A percentile compares a stretch with the other conserved stretches of the same genome.
Conservation (phyloP, 2,797 vertebrate species). For the Melopsittacus undulatus region DNA sequence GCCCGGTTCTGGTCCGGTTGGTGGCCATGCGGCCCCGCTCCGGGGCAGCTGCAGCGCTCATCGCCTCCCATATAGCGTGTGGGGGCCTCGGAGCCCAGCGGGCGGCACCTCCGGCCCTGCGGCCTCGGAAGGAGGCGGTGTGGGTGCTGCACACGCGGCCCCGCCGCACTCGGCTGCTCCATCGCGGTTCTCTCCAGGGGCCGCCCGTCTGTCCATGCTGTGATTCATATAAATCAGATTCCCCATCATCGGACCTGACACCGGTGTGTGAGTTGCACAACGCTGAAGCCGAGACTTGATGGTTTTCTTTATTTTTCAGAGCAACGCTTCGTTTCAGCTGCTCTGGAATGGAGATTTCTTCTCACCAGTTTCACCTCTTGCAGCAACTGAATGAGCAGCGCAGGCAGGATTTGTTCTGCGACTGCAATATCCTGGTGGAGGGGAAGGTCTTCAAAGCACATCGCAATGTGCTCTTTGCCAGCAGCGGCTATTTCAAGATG, state of each 20-base stretch:
- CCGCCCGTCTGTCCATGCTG: accelerated
- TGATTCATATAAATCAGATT: background rate
- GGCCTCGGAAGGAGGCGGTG: background rate
- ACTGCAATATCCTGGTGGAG: constrained; percentile 93
- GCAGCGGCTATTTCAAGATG: constrained; percentile 98
- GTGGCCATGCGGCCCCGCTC: background rate
- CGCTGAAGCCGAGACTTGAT: background rate
- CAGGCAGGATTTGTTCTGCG: constrained; percentile 92
- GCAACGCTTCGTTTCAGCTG: background rate
- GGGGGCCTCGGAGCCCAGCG: background rate
- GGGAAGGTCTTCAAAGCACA: constrained; percentile 95
- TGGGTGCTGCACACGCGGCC: accelerated
- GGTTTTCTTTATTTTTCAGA: background rate
- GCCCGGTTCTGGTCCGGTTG: background rate
- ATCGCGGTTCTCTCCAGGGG: background rate
- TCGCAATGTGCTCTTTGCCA: constrained; percentile 93
- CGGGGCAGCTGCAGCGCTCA: background rate
- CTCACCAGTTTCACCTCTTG: constrained; percentile 91
- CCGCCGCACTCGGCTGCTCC: background rate
- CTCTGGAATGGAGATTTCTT: constrained; percentile 89
- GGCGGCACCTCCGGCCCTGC: background rate
- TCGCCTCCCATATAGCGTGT: background rate
- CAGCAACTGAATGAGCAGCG: constrained; percentile 95
- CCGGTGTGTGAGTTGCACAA: background rate
- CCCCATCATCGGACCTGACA: background rate